Evolutionary conservation across 1,140 invertebrate species (phyloP), one percentile per base, ranked within the genome.

Genomic region (Heliothis subflexa): DNA sequence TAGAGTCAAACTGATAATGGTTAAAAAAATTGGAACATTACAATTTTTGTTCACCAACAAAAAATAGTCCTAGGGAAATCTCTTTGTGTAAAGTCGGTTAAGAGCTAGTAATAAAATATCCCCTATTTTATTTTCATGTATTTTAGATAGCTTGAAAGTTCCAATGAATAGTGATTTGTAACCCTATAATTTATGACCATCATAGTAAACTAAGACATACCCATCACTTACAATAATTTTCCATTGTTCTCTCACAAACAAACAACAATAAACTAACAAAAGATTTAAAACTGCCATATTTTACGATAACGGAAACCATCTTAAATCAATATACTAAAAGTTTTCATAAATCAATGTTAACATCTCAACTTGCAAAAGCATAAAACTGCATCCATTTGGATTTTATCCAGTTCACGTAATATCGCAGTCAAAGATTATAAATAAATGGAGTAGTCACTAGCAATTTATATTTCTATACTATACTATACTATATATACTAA

Each of bases 381-480:
- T 62, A 45, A 62, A 62, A 62, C 59, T 62, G 59, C 59, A 62
- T 62, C 28, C 59, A 62, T 62, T 62, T 62, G 59, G 59, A 62
- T 40, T 62, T 0, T 14, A 40, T 62, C 59, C 59, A 62, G 59
- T 33, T 62, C n/a, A 62, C 33, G 45, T 62, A n/a, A 62, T 40
- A 21, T 55, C 10, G 16, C 14, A 40, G 25, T 11, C 28, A n/a
- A 16, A n/a, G n/a, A 62, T 14, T 40, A 10, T 3, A 7, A 40
- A 40, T 0, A n/a, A 9, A 45, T 62, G 59, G 59, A 62, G 59
- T 40, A 14, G 13, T 54, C 52, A 54, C 33, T 33, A 3, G 28
- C 28, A 28, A 28, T 28, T n/a, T n/a, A n/a, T n/a, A n/a, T n/a
- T n/a, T n/a, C n/a, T n/a, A n/a, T n/a, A n/a, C n/a, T n/a, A n/a